Evolutionary conservation across 2,113 vertebrate species (phyloP), one percentile per base, ranked within the genome.

Genomic region (Antechinus stuartii): DNA sequence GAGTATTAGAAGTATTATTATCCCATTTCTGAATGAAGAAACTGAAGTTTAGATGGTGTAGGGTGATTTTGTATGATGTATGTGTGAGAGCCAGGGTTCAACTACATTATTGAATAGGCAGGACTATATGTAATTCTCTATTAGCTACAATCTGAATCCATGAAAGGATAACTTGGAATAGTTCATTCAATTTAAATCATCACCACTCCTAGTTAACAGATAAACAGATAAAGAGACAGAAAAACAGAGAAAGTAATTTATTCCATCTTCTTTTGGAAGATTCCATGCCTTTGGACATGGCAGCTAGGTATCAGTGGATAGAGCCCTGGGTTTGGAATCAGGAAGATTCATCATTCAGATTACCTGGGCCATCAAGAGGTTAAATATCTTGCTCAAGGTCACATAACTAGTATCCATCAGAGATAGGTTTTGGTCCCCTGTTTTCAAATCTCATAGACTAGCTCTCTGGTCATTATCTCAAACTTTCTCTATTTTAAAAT

Each of bases 141-240:
- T 94, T 89, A 96, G 54, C 55, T 25, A 30, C 54, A 90, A 90
- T 90, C 52, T 94, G 56, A 95, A 92, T 30, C 93, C 90, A 91
- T 92, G 91, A 92, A 95, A 46, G 7, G 30, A 90, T 90, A 92
- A 91, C 24, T n/a, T 94, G 55, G n/a, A 61, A 26, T 49, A 54
- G 92, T 91, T 5, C 25, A 93, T 57, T 84, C 91, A 19, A 7
- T 26, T 53, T 89, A 95, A 93, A 94, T 94, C 84, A 53, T 94
- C 90, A 50, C 68, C 54, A 94, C 89, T 61, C 50, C 94, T 68
- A 96, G 92, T 95, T 95, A 53, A 95, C 54, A 94, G 61, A n/a
- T 23, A 90, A 96, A 94, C 54, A 94, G 61, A n/a, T 23, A 90
- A 96, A 94, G 52, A 14, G 76, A 95, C 92, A 93, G 76, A 95